Conservation (phyloP, 2,888 invertebrate species). For the Meghimatium bilineatum region DNA sequence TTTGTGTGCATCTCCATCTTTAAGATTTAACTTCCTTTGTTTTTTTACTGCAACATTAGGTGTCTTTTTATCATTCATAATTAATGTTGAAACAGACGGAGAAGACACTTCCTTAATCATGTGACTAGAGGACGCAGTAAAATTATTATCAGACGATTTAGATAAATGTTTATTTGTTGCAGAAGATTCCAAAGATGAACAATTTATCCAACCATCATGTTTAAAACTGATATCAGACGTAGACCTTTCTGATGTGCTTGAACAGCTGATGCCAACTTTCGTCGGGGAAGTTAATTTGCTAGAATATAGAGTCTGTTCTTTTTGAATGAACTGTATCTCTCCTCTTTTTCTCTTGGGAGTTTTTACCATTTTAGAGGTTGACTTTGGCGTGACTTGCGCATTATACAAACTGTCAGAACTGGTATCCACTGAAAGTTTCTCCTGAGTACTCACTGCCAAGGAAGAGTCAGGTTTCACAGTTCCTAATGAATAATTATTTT, state of each 20-base stretch:
- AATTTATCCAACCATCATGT: neutral
- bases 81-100: neutral
- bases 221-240: neutral
- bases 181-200: neutral
- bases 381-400: neutral
- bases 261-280: neutral
- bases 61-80: neutral
- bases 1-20: neutral
- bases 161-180: neutral
- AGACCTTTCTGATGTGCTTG: neutral
- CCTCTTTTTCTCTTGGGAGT: conserved; percentile 9
- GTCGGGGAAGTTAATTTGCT: neutral
- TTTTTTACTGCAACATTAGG: neutral
- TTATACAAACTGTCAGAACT: neutral
- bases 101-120: neutral
- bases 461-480: neutral
- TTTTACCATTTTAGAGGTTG: neutral
- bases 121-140: neutral
- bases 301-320: too few relatives aligned
- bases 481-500: neutral
- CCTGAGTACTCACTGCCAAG: neutral
- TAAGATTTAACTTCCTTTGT: neutral
- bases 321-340: neutral
- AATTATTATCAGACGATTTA: neutral
- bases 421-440: neutral